phyloP scores from a whole-genome alignment of 2,113 vertebrate genomes.

The Gasterosteus aculeatus region DNA sequence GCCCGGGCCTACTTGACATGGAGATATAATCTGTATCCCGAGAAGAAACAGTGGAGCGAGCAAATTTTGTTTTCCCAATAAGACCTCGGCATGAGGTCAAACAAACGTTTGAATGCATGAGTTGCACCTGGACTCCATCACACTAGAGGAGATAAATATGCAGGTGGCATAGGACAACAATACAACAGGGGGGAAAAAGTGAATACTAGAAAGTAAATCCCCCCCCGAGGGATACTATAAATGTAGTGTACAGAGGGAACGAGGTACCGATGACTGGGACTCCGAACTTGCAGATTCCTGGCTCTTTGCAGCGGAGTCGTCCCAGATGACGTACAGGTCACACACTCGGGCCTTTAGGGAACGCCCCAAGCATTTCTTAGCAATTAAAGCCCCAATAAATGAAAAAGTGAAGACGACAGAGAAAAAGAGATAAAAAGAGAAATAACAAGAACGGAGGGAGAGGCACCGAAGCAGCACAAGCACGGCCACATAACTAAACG shows the following conservation, averaged over 20 bases:
- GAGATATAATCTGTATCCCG: constrained; percentile 61
- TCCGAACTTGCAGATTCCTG: constrained; percentile 17
- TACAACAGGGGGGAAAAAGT: constrained; percentile 19
- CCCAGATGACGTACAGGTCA: constrained; percentile 24
- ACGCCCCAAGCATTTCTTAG: constrained; percentile 46
- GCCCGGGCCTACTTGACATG: constrained; percentile 52
- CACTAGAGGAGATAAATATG: constrained; percentile 12
- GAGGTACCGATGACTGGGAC: constrained; percentile 1
- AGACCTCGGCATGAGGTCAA: constrained; percentile 50
- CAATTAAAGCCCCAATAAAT: constrained; percentile 47
- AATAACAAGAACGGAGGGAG: background rate
- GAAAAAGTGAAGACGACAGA: constrained; percentile 21
- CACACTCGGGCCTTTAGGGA: constrained; percentile 17
- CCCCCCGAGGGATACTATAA: constrained; percentile 34
- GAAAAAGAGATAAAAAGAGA: background rate
- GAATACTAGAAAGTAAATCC: constrained; percentile 47
- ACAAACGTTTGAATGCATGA: constrained; percentile 58
- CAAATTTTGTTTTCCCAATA: constrained; percentile 49
- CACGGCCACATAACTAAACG: constrained; percentile 41
- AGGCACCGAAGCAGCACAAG: constrained; percentile 39
- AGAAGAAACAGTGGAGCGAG: constrained; percentile 38
- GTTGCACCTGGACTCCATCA: constrained; percentile 40
- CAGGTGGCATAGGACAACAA: constrained; percentile 40
- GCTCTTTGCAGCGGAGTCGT: background rate
- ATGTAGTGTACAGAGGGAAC: constrained; percentile 29